A percentile compares a stretch with the other conserved stretches of the same genome.
Conservation (phyloP, 37 sponge, comb jelly and placozoan genomes). For the Cliona cf. orientalis region DNA sequence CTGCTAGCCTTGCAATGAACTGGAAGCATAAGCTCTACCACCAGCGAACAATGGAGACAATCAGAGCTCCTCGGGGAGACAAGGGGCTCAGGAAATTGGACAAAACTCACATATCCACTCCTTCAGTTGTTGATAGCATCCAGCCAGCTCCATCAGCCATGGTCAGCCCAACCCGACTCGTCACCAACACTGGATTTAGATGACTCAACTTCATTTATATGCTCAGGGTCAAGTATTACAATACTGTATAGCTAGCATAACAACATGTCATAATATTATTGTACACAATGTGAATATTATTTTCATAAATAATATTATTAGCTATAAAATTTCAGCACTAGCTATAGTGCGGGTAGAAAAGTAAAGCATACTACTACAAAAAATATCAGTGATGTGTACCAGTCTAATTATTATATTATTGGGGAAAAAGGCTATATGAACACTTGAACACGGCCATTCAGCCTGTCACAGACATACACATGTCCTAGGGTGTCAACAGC, state of each 20-base stretch:
- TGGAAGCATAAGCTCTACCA: slow-evolving; percentile 84
- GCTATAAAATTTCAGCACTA: too few relatives aligned
- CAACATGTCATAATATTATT: too few relatives aligned
- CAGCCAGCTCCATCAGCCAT: background rate
- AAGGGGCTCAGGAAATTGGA: slow-evolving; percentile 77
- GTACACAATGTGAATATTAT: too few relatives aligned
- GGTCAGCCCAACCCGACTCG: slow-evolving; percentile 11
- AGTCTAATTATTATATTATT: too few relatives aligned
- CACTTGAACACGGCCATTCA: slow-evolving; percentile 12
- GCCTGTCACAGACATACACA: slow-evolving; percentile 4
- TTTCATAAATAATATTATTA: too few relatives aligned
- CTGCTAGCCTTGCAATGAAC: slow-evolving; percentile 46
- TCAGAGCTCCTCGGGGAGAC: slow-evolving; percentile 62
- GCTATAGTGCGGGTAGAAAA: too few relatives aligned
- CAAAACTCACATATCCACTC: slow-evolving; percentile 37
- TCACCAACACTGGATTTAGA: too few relatives aligned
- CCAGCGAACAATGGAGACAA: slow-evolving; percentile 70
- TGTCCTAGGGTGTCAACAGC: slow-evolving; percentile 21
- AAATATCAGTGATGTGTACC: too few relatives aligned
- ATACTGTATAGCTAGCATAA: too few relatives aligned
- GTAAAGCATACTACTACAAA: too few relatives aligned
- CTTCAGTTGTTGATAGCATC: slow-evolving; percentile 42
- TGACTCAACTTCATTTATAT: too few relatives aligned
- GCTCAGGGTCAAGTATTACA: too few relatives aligned
- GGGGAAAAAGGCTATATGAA: background rate